Evolutionary conservation across 35 echinoderm and acorn worm genomes (phyloP).

Genomic region (Eucidaris tribuloides): DNA sequence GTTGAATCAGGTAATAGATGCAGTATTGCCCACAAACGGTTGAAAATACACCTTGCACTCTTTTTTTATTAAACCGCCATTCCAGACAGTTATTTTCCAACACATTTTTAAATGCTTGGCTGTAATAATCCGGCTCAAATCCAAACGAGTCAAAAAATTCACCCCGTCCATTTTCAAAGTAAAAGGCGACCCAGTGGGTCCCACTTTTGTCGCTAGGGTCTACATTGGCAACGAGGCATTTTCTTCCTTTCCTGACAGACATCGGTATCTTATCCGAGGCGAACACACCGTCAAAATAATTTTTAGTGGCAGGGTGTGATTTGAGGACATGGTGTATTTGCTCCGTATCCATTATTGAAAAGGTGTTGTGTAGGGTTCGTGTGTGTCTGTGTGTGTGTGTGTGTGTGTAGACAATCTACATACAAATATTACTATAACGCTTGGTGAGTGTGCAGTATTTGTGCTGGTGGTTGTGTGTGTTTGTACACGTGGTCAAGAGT

Average conservation of each 20-base stretch:
- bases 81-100: background rate
- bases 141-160: slow-evolving; percentile 48
- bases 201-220: slow-evolving; percentile 24
- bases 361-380: no score
- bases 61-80: background rate
- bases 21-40: background rate
- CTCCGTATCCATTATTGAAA: background rate
- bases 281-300: background rate
- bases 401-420: no score
- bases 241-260: background rate
- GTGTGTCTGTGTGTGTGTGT: no score
- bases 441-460: background rate
- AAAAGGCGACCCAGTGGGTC: slow-evolving; percentile 20
- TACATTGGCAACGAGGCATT: background rate
- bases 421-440: background rate
- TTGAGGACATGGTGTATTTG: slow-evolving; percentile 1
- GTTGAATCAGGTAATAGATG: background rate
- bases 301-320: background rate
- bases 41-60: background rate
- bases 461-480: no score
- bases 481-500: no score
- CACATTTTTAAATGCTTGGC: background rate
- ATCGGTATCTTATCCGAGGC: background rate
- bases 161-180: slow-evolving; percentile 4
- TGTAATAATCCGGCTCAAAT: background rate